These are phyloP conservation scores for Philereme transversata DNA, from an alignment of 2,888 invertebrate species.

Conservation along the genomic window DNA sequence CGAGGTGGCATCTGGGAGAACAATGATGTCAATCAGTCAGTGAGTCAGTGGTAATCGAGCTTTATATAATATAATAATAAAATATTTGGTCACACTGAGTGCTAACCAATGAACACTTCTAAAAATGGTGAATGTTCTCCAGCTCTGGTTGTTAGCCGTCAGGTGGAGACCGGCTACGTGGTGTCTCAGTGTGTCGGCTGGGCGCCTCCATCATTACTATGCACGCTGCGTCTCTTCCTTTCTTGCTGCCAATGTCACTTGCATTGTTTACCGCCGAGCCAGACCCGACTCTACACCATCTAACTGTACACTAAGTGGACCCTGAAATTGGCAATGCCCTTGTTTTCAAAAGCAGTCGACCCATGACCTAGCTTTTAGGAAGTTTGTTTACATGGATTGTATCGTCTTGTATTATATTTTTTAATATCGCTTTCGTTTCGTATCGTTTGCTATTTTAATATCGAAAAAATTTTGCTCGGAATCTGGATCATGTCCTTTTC, in stretches of 20 bases:
- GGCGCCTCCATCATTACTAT: slow-evolving; percentile 67
- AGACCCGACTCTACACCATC: slow-evolving; percentile 52
- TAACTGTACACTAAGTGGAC: slow-evolving; percentile 80
- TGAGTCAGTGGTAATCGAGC: too few species aligned
- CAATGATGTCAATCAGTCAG: too few species aligned
- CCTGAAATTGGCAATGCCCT: slow-evolving; percentile 82
- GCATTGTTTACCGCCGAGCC: slow-evolving; percentile 70
- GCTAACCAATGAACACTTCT: not conserved
- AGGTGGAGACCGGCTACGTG: slow-evolving; percentile 40
- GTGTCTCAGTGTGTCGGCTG: slow-evolving; percentile 42
- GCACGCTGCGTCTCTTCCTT: slow-evolving; percentile 75
- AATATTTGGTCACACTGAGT: not conserved
- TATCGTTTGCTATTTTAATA: slow-evolving; percentile 10
- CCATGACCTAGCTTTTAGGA: slow-evolving; percentile 56
- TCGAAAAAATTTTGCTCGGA: slow-evolving; percentile 34
- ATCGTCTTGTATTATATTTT: not conserved
- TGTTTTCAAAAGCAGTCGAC: slow-evolving; percentile 54
- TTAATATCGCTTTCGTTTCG: not conserved
- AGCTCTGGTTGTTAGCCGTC: slow-evolving; percentile 32
- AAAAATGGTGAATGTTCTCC: slow-evolving; percentile 28
- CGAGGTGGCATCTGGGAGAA: too few species aligned
- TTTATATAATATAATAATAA: too few species aligned
- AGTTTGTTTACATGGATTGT: slow-evolving; percentile 13
- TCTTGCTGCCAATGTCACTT: slow-evolving; percentile 79
- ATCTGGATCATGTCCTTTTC: slow-evolving; percentile 67